Conservation (phyloP, 1,140 invertebrate species). For the Drosophila insularis region DNA sequence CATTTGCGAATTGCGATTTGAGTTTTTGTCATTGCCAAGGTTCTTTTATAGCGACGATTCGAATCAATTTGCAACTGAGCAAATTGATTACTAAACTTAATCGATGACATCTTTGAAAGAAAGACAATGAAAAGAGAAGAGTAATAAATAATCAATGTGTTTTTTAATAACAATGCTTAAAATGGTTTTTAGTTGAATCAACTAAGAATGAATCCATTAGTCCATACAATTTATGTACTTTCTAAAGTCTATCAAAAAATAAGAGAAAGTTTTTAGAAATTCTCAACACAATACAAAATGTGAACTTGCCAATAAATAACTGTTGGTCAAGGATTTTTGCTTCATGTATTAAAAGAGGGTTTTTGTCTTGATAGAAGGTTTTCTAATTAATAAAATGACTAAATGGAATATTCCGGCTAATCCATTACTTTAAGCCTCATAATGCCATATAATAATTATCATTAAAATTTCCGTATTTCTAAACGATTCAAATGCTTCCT, state of each 20-base stretch:
- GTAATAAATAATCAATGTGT: neutral
- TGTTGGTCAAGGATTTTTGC: too few relatives aligned
- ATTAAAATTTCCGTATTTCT: neutral
- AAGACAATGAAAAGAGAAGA: neutral
- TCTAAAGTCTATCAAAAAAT: too few relatives aligned
- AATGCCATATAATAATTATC: too few relatives aligned
- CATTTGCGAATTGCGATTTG: constrained; percentile 41
- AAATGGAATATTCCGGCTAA: too few relatives aligned
- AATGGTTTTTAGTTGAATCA: neutral
- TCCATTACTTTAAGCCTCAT: too few relatives aligned
- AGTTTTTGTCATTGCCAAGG: constrained; percentile 73
- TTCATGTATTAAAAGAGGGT: too few relatives aligned
- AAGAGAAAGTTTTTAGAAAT: too few relatives aligned
- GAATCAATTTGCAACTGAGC: constrained; percentile 29
- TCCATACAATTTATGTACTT: too few relatives aligned
- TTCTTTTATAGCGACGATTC: neutral
- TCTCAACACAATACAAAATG: too few relatives aligned
- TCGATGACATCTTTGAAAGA: neutral
- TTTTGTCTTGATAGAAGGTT: too few relatives aligned
- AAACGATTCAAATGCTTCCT: neutral
- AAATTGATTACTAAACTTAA: constrained; percentile 16
- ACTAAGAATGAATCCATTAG: neutral
- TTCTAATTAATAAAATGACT: too few relatives aligned
- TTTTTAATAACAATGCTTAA: neutral
- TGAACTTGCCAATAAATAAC: too few relatives aligned